A percentile compares a stretch with the other conserved stretches of the same genome.
Evolutionary conservation across 2,888 invertebrate species (phyloP).

Genomic region (Monochamus alternatus): DNA sequence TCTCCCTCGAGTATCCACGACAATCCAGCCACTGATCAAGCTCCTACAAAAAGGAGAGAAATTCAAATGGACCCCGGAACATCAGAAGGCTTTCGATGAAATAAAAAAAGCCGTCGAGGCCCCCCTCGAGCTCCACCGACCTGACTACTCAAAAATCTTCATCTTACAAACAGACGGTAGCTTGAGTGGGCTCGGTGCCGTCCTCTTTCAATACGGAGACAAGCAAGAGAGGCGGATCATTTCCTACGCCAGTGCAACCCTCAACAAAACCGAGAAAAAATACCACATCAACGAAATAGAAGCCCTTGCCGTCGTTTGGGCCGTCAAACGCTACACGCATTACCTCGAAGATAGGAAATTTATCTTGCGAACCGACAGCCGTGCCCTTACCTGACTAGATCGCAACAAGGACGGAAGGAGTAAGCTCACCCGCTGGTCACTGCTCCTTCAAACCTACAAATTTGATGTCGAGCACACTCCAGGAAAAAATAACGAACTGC

Average conservation of each 20-base stretch:
- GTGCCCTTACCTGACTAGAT: slow-evolving; percentile 34
- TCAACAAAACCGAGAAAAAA: slow-evolving; percentile 13
- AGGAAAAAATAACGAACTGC: slow-evolving; percentile 45
- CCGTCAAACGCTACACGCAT: slow-evolving; percentile 33
- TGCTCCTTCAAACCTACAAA: slow-evolving; percentile 42
- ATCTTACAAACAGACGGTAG: neutral
- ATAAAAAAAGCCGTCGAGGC: neutral
- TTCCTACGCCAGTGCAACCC: slow-evolving; percentile 40
- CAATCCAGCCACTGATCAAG: slow-evolving; percentile 13
- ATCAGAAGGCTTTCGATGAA: neutral
- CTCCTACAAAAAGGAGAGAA: neutral
- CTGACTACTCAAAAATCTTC: neutral
- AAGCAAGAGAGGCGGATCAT: slow-evolving; percentile 23
- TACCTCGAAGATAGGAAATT: slow-evolving; percentile 42
- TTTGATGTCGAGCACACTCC: slow-evolving; percentile 52
- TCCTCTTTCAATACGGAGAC: slow-evolving; percentile 12
- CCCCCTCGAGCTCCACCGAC: neutral
- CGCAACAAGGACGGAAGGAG: slow-evolving; percentile 28
- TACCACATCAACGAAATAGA: slow-evolving; percentile 51
- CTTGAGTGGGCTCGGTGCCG: neutral
- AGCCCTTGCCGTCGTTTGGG: slow-evolving; percentile 33
- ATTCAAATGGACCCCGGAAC: neutral
- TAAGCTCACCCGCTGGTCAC: slow-evolving; percentile 40
- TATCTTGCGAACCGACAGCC: slow-evolving; percentile 42
- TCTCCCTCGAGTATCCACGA: slow-evolving; percentile 1